A percentile compares a stretch with the other conserved stretches of the same genome.
phyloP scores from a whole-genome alignment of 2,113 vertebrate species.

The Myotis yumanensis region DNA sequence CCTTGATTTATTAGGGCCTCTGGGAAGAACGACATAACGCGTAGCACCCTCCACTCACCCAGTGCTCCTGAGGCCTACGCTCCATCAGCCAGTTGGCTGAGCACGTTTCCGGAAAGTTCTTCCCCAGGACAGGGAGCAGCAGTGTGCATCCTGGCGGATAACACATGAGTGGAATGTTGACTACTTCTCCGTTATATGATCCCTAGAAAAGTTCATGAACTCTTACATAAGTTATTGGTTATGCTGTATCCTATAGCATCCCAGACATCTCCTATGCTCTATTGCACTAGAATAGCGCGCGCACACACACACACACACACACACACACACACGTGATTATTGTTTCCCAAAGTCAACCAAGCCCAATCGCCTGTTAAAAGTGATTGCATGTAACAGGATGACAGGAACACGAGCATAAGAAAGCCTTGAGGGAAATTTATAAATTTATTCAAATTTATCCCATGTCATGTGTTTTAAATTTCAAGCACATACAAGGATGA shows the following conservation, averaged over 20 bases:
- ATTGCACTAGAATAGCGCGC: background rate
- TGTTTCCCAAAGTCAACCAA: background rate
- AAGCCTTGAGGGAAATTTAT: background rate
- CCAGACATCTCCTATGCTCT: background rate
- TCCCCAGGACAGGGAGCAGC: no score
- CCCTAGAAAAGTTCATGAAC: background rate
- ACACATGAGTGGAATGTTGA: background rate
- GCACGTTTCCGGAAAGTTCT: background rate
- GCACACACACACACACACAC: background rate
- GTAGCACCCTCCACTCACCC: no score
- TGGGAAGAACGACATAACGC: background rate
- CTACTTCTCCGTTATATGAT: background rate
- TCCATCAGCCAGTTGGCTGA: accelerated
- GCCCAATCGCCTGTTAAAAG: accelerated
- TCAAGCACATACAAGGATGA: background rate
- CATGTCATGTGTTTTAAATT: background rate
- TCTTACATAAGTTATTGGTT: background rate
- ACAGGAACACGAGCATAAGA: background rate
- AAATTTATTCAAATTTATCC: background rate
- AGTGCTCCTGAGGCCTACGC: accelerated
- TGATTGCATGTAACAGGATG: background rate
- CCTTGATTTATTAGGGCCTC: background rate
- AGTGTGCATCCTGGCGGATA: background rate
- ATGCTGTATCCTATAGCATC: background rate
- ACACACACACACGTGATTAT: background rate